Base-by-base conservation (phyloP, 2,888 invertebrate genomes). In the Lasius fuliginosus region DNA sequence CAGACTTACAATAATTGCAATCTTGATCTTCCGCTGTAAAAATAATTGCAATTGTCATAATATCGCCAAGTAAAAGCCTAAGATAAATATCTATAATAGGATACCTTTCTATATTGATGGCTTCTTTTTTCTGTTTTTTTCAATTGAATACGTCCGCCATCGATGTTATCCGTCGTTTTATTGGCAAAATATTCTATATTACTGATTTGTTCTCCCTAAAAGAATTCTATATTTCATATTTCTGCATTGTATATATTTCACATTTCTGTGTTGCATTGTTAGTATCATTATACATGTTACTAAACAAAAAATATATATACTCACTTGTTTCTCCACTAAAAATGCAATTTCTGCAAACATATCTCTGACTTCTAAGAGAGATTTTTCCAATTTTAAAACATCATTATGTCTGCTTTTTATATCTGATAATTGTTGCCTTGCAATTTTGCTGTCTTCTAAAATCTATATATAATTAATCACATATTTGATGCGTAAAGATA, bases 291-390 rank as follows among this genome's bases (percentile, higher is more conserved):
- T 18, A 69, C 12, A 89, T 64, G 11, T 23, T 36, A 75, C 0
- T 12, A 64, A 18, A 60, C 8, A 33, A 8, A 62, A 62, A 33
- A 33, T n/a, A 9, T 4, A 60, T 62, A 18, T 64, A 90, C 84
- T 91, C 95, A 97, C 97, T 96, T 97, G 97, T 93, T 96, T 96
- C 92, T 98, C 98, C 42, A 98, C 97, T 75, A 98, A 95, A 95
- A 97, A 96, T 64, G 98, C 97, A 95, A 98, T 97, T 95, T 98
- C 97, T 93, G 96, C 95, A 95, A 99, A 98, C 95, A 98, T 96
- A 94, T 98, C 98, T 92, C 97, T 96, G 83, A 99, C 96, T 94
- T 98, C 98, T 64, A 95, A 94, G 90, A 99, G 96, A 92, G 98
- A 97, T 91, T 96, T 96, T 95, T 99, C 98, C 86, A 98, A 96